Evolutionary conservation across 1,140 invertebrate genomes (phyloP), one percentile per base, ranked within the genome.

Genomic region (Paramacrobiotus metropolitanus): DNA sequence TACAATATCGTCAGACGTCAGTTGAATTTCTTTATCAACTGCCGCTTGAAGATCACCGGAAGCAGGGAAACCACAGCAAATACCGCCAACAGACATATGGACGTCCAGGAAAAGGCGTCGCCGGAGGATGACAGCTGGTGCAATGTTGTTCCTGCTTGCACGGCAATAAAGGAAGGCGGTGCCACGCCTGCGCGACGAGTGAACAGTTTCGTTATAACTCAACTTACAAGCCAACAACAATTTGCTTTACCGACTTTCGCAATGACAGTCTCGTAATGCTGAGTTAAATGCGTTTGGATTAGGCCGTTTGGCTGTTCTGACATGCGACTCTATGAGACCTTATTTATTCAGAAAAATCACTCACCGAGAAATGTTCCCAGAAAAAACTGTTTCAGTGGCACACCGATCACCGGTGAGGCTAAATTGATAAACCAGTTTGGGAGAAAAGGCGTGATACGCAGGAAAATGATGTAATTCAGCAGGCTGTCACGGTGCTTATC

Each of bases 341-440:
- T 20, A 60, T n/a, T 24, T 18, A 59, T 44, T 21, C n/a, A 21
- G 29, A 24, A 61, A 2, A 28, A 9, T 44, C n/a, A 68, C 78
- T 76, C 72, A 82, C 81, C 83, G 34, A 83, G 62, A 67, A 85
- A 83, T 64, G 95, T 99, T 62, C 94, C 95, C 45, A 93, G 66
- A 63, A 87, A 88, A 75, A 99, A 99, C 44, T 89, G 87, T 60
- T 79, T 65, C 44, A 97, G 71, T 21, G 92, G 90, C 28, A 99
- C 92, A 68, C 90, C 89, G 64, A 99, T 85, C 20, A 99, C 84
- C 30, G 95, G 95, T 64, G 93, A 87, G 2, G 86, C 82, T 65
- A 99, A 80, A 76, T 99, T 99, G 66, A 99, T 99, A 74, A 98
- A 97, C 95, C 95, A 99, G 75, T 99, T 99, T 2, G 95, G 95